phyloP scores from a whole-genome alignment of 92 coral and sea anemone species.

The Heliopora coerulea region DNA sequence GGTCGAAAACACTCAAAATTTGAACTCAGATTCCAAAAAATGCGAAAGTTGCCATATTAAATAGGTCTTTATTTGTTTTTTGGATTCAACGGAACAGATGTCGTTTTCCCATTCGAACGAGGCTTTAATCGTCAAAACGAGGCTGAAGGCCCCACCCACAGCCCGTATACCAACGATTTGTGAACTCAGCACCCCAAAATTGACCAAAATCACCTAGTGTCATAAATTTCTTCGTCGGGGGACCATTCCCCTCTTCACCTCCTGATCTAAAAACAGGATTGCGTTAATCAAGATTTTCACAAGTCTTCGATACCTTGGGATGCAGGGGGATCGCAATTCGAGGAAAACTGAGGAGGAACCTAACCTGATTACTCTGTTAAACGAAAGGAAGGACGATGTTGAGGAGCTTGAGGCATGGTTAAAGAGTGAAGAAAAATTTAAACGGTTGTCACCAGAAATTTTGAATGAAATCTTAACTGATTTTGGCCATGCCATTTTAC shows the following conservation, averaged over 20 bases:
- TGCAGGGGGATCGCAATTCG: too few species aligned
- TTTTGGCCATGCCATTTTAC: too few species aligned
- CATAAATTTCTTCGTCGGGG: conserved; percentile 20
- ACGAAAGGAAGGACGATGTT: too few species aligned
- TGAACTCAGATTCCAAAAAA: background rate
- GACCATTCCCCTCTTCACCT: conserved; percentile 14
- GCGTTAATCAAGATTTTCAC: too few species aligned
- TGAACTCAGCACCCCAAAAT: conserved; percentile 4
- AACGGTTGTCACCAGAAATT: too few species aligned
- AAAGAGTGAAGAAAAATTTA: too few species aligned
- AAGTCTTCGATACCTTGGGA: conserved; percentile 51
- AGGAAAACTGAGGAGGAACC: too few species aligned
- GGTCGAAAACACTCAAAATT: background rate
- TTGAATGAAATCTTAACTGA: too few species aligned
- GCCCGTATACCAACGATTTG: conserved; percentile 23
- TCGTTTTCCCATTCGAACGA: conserved; percentile 7
- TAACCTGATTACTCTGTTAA: too few species aligned
- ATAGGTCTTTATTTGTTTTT: background rate
- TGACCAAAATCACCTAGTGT: conserved; percentile 13
- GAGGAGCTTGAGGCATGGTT: too few species aligned
- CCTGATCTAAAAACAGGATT: conserved; percentile 37
- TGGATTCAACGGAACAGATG: background rate
- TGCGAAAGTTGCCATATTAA: background rate
- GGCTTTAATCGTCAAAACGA: conserved; percentile 1
- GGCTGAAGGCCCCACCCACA: conserved; percentile 14